Percentiles rank a stretch among this genome's conserved stretches.
These are phyloP conservation scores for Unio delphinus DNA, from an alignment of 2,888 invertebrate species.

Conservation along the genomic window DNA sequence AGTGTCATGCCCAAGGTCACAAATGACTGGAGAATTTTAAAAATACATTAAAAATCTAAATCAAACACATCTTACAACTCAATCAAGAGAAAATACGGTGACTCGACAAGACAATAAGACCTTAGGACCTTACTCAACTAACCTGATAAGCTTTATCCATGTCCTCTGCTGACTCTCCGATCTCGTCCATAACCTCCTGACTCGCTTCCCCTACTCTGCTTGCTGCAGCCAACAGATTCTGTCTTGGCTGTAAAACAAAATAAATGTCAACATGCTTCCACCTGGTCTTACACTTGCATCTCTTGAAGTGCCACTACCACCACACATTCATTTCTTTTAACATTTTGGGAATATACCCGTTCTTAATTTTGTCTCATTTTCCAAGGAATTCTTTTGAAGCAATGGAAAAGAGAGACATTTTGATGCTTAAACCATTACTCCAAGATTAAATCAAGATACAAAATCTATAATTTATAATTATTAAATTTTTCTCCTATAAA, in stretches of 20 bases:
- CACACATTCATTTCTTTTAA: neutral
- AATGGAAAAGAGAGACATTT: no score
- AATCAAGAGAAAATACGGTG: neutral
- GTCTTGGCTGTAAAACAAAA: conserved; percentile 80
- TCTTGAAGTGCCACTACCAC: neutral
- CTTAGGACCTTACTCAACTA: conserved; percentile 2
- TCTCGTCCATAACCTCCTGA: conserved; percentile 89
- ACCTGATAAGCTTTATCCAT: conserved; percentile 75
- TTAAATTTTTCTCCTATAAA: no score
- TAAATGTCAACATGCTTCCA: neutral
- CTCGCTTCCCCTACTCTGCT: conserved; percentile 93
- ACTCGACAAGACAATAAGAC: neutral
- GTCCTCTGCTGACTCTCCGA: conserved; percentile 77
- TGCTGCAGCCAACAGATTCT: conserved; percentile 94
- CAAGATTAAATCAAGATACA: no score
- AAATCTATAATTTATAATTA: no score
- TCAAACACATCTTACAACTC: neutral
- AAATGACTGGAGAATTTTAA: no score
- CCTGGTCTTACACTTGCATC: neutral
- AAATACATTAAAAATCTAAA: no score
- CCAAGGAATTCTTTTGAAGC: no score
- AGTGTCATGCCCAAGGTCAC: no score
- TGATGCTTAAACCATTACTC: no score
- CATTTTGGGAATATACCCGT: neutral
- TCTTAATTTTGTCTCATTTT: no score